Conservation (phyloP, 2,888 invertebrate species). For the Colostygia pectinataria region DNA sequence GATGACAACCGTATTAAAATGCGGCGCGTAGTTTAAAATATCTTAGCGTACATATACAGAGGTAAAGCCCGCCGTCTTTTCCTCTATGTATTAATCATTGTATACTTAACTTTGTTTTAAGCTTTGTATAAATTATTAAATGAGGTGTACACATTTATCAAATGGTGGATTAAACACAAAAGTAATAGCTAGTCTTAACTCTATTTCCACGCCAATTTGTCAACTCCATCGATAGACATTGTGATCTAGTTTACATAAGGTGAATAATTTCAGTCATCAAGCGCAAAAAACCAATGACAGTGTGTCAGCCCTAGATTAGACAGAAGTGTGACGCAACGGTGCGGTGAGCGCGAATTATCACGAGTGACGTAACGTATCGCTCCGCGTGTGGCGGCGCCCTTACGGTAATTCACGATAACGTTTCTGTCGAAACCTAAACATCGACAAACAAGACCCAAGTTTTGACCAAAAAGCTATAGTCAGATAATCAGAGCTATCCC, state of each 20-base stretch:
- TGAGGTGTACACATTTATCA: no score
- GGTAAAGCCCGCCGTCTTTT: no score
- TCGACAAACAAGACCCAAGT: no score
- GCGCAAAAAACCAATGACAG: conserved; percentile 10
- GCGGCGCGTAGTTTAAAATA: no score
- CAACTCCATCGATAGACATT: neutral
- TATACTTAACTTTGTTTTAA: no score
- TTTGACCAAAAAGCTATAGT: no score
- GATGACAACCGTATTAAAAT: no score
- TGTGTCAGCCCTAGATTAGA: conserved; percentile 19
- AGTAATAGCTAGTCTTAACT: neutral
- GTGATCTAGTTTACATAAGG: conserved; percentile 1
- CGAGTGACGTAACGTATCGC: conserved; percentile 21
- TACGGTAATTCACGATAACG: conserved; percentile 1
- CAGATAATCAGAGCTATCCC: no score
- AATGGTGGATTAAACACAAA: no score
- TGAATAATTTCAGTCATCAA: conserved; percentile 3
- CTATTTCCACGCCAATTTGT: neutral
- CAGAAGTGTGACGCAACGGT: conserved; percentile 38
- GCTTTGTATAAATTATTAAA: no score
- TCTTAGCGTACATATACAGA: no score
- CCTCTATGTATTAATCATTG: no score
- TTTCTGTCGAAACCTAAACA: neutral
- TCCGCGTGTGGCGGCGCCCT: conserved; percentile 31
- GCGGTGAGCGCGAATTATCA: conserved; percentile 24